phyloP scores from a whole-genome alignment of 2,797 vertebrate genomes.

The Eleutherodactylus coqui region DNA sequence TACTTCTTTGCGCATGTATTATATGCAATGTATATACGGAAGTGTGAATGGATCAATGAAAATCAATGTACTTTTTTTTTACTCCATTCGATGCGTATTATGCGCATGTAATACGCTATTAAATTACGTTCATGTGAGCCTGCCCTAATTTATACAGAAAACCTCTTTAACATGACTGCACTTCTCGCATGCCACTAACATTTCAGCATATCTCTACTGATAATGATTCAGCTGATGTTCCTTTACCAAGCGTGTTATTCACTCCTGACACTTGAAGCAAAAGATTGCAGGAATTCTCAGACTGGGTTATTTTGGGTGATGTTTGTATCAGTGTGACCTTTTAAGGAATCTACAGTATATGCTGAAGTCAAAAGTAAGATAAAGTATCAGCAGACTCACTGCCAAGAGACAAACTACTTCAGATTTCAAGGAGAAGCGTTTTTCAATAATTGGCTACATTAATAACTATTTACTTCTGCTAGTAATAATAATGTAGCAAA shows the following conservation, averaged over 20 bases:
- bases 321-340: constrained; percentile 59
- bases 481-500: no score
- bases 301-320: constrained; percentile 62
- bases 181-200: neutral
- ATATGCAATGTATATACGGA: no score
- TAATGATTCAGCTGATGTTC: constrained; percentile 17
- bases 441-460: no score
- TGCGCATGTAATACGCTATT: no score
- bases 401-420: neutral
- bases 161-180: neutral
- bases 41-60: no score
- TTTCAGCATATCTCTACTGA: neutral
- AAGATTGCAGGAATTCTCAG: constrained; percentile 61
- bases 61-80: no score
- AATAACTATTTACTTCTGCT: no score
- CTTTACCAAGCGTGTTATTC: constrained; percentile 18
- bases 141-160: neutral
- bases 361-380: constrained; percentile 58
- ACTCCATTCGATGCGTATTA: no score
- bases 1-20: no score
- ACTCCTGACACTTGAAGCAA: constrained; percentile 64
- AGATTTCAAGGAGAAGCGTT: neutral
- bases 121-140: no score
- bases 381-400: neutral
- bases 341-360: constrained; percentile 48